Base-by-base conservation (phyloP, 2,888 invertebrate genomes). In the Emesis russula region DNA sequence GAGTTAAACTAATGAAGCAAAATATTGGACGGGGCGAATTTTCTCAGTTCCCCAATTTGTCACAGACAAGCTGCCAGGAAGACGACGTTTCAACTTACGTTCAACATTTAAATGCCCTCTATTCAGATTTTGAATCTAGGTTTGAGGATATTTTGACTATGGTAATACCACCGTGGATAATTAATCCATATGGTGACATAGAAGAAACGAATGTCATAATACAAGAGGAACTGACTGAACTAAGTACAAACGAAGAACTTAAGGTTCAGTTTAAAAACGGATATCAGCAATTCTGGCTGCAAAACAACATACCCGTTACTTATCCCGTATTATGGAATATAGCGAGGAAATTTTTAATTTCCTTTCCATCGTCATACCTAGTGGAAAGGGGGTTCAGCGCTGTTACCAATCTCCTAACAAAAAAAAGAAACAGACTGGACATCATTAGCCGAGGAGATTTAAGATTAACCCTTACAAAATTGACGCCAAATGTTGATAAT, bases 21-120 rank as follows among this genome's bases (percentile, higher is more conserved):
- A 85, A 95, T 76, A 95, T 95, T 93, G 89, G 93, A 87, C 89
- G 90, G 89, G 63, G 93, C 89, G 93, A 95, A 94, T 94, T 95
- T 91, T 94, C 91, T 33, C 91, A 95, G 36, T 36, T 36, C 3
- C 36, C 36, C 6, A 36, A 36, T 36, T 36, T 36, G 36, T 36
- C 36, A 36, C 36, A 36, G 36, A 36, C 36, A 36, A 36, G 36
- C 36, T 36, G 36, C 36, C 36, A 36, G 36, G 36, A 83, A 38
- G 81, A 85, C 25, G 80, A 85, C 38, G 70, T 88, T 85, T 66
- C 58, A 68, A 87, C 84, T 36, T 84, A 87, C 82, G 74, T 77
- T 84, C 87, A 85, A 87, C 84, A 84, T 87, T 87, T 87, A 78
- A 81, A 68, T 85, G 76, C 76, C 58, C 76, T 76, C 31, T 53